Evolutionary conservation across 2,797 vertebrate genomes (phyloP), one percentile per base, ranked within the genome.

Genomic region (Coccyzus lansbergi): DNA sequence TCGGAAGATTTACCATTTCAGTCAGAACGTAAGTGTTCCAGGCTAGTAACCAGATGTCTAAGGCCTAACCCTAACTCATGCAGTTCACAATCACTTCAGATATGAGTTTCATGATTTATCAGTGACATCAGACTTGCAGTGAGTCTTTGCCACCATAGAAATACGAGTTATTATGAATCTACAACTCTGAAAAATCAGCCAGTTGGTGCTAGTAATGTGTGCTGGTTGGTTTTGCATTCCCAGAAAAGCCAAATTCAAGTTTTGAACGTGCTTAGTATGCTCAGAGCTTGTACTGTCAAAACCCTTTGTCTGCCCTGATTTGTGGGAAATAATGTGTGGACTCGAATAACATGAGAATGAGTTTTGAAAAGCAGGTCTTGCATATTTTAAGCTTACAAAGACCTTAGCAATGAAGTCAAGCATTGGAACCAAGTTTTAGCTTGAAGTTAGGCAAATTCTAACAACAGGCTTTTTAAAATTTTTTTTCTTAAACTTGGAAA

Each of bases 1-100:
- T 44, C 97, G 97, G 58, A 97, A 98, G 83, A 93, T 99, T 74
- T 99, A 98, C 96, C 95, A 95, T 56, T 99, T 99, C 97, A 98
- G 97, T 86, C 99, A 99, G 97, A 98, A 98, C 7, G 99, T 99
- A 93, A 97, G 98, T 86, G 42, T 48, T 44, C 3, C 6, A 2
- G 52, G 18, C 53, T 36, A 4, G n/a, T 38, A 14, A 46, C 4
- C 6, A 40, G 52, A 19, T 46, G 65, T 28, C 26, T 42, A 0
- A 1, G 15, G 34, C 10, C 40, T 62, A 31, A 8, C 0, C 52
- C 40, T 18, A 16, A 29, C 40, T 29, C 24, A 0, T 18, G 62
- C 69, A 31, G n/a, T 51, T 92, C 51, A n/a, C 16, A 12, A 0
- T 17, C 2, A 0, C 36, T 68, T 86, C 58, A 29, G 62, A 4